Percentiles rank a stretch among this genome's conserved stretches.
Conservation (phyloP, 2,113 vertebrate genomes). For the Coturnix japonica region DNA sequence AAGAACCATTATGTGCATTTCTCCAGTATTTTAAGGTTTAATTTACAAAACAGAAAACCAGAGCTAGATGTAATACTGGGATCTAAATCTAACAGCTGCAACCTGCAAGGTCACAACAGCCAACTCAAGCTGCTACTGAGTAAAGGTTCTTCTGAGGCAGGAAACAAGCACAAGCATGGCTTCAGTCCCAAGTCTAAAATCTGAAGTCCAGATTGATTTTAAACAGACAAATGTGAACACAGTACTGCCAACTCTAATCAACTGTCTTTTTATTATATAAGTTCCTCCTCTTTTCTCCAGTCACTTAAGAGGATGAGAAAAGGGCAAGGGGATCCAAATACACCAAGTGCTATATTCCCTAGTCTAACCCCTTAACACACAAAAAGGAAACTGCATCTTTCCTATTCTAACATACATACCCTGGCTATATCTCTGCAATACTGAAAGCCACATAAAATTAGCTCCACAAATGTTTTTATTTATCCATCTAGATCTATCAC, state of each 20-base stretch:
- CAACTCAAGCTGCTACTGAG: background rate
- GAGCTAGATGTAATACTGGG: background rate
- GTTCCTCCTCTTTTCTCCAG: background rate
- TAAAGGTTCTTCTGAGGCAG: background rate
- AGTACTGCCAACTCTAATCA: background rate
- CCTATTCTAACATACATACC: too few relatives aligned
- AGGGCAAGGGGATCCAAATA: background rate
- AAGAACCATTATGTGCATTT: background rate
- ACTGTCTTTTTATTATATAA: fast-evolving
- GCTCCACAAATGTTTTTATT: background rate
- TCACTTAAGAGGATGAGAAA: background rate
- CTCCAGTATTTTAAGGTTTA: background rate
- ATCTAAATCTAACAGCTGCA: background rate
- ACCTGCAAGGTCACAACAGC: background rate
- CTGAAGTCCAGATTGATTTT: background rate
- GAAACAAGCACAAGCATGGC: background rate
- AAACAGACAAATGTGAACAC: background rate
- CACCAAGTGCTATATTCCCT: too few relatives aligned
- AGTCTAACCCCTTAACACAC: background rate
- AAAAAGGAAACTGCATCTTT: too few relatives aligned
- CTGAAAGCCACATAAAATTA: background rate
- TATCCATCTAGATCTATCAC: background rate
- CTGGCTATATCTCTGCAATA: background rate
- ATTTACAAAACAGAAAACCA: background rate
- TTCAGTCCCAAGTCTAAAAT: background rate